Conservation (phyloP, 2,113 vertebrate genomes). For the Channa argus region DNA sequence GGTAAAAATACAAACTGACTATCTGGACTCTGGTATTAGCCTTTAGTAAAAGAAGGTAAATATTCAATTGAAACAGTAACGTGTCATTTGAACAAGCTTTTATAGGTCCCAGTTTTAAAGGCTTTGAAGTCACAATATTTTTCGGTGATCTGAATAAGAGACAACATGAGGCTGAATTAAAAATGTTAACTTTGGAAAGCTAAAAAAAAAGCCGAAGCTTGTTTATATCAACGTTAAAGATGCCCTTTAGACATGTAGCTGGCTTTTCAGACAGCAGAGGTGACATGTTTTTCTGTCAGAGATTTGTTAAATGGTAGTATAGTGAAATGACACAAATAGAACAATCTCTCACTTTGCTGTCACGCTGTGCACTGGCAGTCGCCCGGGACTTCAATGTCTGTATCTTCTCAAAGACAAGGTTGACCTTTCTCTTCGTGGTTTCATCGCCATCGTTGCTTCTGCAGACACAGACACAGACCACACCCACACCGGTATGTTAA, state of each 20-base stretch:
- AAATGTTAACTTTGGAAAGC: background rate
- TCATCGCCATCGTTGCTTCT: constrained; percentile 95
- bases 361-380: constrained; percentile 84
- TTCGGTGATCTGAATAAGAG: background rate
- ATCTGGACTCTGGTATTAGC: background rate
- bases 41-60: background rate
- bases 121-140: background rate
- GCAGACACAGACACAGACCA: constrained; percentile 49
- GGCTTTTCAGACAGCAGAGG: background rate
- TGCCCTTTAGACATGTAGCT: background rate
- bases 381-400: constrained; percentile 97
- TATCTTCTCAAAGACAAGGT: constrained; percentile 99
- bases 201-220: background rate
- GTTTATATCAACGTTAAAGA: background rate
- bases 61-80: constrained; percentile 29
- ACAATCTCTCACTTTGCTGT: constrained; percentile 76
- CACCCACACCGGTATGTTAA: constrained; percentile 20
- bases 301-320: too few species aligned
- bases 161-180: background rate
- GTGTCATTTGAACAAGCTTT: background rate
- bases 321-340: background rate
- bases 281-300: too few species aligned
- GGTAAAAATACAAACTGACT: background rate
- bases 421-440: constrained; percentile 95
- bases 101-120: constrained; percentile 1